A percentile compares a stretch with the other conserved stretches of the same genome.
These are phyloP conservation scores for Psophia crepitans DNA, from an alignment of 2,113 vertebrate species.

Conservation along the genomic window DNA sequence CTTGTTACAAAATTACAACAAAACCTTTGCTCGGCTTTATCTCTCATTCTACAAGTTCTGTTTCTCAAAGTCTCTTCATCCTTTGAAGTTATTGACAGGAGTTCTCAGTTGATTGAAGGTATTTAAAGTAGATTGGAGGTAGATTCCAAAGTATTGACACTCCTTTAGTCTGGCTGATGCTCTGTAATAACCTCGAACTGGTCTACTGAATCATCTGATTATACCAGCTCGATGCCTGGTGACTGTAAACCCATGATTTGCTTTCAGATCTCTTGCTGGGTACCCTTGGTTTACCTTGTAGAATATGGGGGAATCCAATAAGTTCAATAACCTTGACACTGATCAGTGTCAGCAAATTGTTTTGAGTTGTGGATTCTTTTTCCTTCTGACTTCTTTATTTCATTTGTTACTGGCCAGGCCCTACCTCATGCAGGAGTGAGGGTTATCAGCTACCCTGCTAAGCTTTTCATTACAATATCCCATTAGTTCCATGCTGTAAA, in stretches of 20 bases:
- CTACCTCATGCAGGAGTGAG: not conserved
- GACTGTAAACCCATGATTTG: not conserved
- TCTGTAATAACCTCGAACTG: not conserved
- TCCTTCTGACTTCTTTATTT: not conserved
- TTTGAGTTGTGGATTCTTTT: no score
- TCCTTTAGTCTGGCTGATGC: not conserved
- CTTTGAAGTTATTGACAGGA: slow-evolving; percentile 5
- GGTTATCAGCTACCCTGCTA: not conserved
- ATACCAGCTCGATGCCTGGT: not conserved
- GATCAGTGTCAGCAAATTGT: not conserved
- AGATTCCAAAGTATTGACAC: not conserved
- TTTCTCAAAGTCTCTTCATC: not conserved
- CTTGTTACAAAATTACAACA: not conserved
- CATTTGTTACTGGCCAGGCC: not conserved
- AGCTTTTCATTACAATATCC: not conserved
- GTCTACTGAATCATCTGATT: slow-evolving; percentile 22
- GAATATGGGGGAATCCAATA: not conserved
- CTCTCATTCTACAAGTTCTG: not conserved
- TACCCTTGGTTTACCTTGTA: not conserved
- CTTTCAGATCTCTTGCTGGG: not conserved
- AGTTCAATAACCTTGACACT: not conserved
- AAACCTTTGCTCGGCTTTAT: not conserved
- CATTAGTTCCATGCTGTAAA: not conserved
- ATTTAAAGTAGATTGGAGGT: slow-evolving; percentile 1
- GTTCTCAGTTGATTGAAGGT: not conserved